These are phyloP conservation scores for Lacanobia oleracea DNA, from an alignment of 2,888 invertebrate genomes.

Conservation along the genomic window DNA sequence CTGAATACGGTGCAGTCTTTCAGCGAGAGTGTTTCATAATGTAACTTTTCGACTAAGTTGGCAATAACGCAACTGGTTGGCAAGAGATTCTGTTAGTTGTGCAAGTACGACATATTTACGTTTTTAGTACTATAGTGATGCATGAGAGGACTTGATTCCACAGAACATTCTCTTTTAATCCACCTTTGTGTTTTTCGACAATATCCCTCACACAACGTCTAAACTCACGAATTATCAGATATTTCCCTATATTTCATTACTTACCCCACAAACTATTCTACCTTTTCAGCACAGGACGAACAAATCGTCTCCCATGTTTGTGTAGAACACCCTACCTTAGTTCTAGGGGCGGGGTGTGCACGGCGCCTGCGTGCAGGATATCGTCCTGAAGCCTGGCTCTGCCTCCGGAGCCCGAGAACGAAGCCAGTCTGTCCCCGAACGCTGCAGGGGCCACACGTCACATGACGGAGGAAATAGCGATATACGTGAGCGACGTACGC, in stretches of 20 bases:
- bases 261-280: background rate
- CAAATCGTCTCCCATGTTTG: slow-evolving; percentile 30
- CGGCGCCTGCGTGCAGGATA: slow-evolving; percentile 62
- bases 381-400: slow-evolving; percentile 55
- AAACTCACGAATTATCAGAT: background rate
- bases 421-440: slow-evolving; percentile 32
- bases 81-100: slow-evolving; percentile 4
- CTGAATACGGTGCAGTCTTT: slow-evolving; percentile 50
- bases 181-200: background rate
- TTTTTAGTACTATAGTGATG: background rate
- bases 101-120: background rate
- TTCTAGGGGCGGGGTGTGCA: slow-evolving; percentile 51
- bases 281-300: background rate
- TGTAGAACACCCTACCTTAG: slow-evolving; percentile 25
- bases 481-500: background rate
- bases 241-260: background rate
- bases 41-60: slow-evolving; percentile 29
- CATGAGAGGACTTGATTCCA: background rate
- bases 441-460: background rate
- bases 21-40: slow-evolving; percentile 10
- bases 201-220: background rate
- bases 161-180: too few relatives aligned
- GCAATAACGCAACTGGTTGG: slow-evolving; percentile 27
- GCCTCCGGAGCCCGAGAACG: slow-evolving; percentile 45
- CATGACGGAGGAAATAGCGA: background rate